phyloP scores from a whole-genome alignment of 2,888 invertebrate genomes.

The Eumerus sabulonum region DNA sequence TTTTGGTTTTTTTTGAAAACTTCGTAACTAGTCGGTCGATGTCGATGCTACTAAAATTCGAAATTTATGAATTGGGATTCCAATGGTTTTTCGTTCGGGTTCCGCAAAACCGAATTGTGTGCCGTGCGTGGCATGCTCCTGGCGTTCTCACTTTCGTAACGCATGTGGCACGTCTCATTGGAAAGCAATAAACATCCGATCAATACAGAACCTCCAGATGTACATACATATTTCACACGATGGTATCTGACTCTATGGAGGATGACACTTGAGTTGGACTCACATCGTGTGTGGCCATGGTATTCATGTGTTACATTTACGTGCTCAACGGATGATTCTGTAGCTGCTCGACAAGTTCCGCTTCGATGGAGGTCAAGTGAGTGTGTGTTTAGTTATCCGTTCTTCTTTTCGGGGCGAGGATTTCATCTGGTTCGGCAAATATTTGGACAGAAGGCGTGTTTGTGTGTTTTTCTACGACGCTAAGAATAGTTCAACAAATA shows the following conservation, averaged over 20 bases:
- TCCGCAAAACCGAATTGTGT: slow-evolving; percentile 52
- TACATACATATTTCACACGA: too few species aligned
- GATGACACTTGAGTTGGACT: slow-evolving; percentile 7
- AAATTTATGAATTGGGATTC: slow-evolving; percentile 61
- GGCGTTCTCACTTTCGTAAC: slow-evolving; percentile 14
- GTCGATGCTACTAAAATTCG: slow-evolving; percentile 57
- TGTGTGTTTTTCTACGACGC: too few species aligned
- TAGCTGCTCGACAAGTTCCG: slow-evolving; percentile 56
- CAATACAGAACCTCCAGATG: too few species aligned
- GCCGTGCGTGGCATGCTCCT: slow-evolving; percentile 35
- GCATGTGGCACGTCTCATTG: slow-evolving; percentile 63
- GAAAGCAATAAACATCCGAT: slow-evolving; percentile 59
- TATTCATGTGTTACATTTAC: slow-evolving; percentile 20
- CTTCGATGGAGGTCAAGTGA: slow-evolving; percentile 49
- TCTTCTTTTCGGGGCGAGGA: slow-evolving; percentile 1
- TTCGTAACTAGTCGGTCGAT: slow-evolving; percentile 41
- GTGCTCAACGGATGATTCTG: slow-evolving; percentile 16
- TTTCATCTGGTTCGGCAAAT: slow-evolving; percentile 36
- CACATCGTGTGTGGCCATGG: slow-evolving; percentile 36
- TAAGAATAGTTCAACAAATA: too few species aligned
- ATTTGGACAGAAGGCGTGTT: slow-evolving; percentile 52
- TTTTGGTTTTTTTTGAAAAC: slow-evolving; percentile 40
- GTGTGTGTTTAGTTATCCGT: slow-evolving; percentile 16
- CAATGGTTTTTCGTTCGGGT: slow-evolving; percentile 16
- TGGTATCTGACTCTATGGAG: slow-evolving; percentile 6